Base-by-base conservation (phyloP, 2,888 invertebrate species). In the Cyaniris semiargus region DNA sequence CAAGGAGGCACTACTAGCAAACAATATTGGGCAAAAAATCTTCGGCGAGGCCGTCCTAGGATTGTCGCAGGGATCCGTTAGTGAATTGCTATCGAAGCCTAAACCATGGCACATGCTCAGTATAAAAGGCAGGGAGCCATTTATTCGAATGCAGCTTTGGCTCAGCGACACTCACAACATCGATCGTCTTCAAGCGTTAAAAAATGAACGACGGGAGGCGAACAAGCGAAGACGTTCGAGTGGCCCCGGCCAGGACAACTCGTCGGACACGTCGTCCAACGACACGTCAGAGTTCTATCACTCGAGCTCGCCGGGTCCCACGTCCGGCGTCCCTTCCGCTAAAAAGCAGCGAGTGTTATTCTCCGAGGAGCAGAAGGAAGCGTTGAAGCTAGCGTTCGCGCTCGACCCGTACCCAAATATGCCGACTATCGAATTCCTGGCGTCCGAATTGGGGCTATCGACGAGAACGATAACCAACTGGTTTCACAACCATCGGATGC, bases 401-500 rank as follows among this genome's bases (percentile, higher is more conserved):
- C 94, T 99, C 76, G 99, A 99, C 87, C 99, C 99, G 0, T 99
- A 99, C 90, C 99, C 99, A 0, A 98, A 98, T 89, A 97, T 98
- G 85, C 97, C 97, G 34, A 98, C 98, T 78, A 98, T 99, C 82
- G 99, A 99, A 88, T 98, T 98, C 86, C 95, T 99, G 78, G 98
- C 99, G 48, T 96, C 96, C 48, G 98, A 99, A 89, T 94, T 99
- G 78, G 97, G 97, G 10, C 95, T 99, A 66, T 98, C 98, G 7
- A 97, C 98, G 76, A 95, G 99, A 83, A 99, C 99, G 77, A 99
- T 99, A 85, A 99, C 99, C 79, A 99, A 99, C 92, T 99, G 99
- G 99, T 99, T 99, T 95, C 99, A 99, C 95, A 99, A 99, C 90
- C 99, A 99, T 89, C 96, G 99, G 84, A 99, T 99, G 98, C 96